Percentiles rank a stretch among this genome's conserved stretches.
Evolutionary conservation across 2,113 vertebrate genomes (phyloP).

Genomic region (Stigmatopora nigra): DNA sequence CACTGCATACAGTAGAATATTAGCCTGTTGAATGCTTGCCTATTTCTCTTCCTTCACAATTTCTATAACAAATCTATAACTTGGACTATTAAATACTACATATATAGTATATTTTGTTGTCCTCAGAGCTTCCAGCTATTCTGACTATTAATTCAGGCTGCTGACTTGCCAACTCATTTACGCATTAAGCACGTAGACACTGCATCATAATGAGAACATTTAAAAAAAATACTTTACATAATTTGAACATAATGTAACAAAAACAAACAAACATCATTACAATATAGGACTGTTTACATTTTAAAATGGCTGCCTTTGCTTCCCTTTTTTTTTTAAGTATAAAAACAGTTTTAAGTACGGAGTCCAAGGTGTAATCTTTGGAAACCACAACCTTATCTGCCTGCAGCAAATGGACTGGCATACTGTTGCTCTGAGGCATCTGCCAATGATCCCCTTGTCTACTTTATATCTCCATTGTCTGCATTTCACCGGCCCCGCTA

Average conservation of each 20-base stretch:
- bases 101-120: neutral
- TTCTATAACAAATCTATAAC: neutral
- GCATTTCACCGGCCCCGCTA: neutral
- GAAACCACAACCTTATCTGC: slow-evolving; percentile 7
- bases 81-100: neutral
- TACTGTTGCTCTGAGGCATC: slow-evolving; percentile 5
- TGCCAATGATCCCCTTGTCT: slow-evolving; percentile 8
- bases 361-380: slow-evolving; percentile 1
- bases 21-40: neutral
- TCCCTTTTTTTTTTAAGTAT: neutral
- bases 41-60: neutral
- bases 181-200: neutral
- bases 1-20: neutral
- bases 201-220: neutral
- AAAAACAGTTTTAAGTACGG: neutral
- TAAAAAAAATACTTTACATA: neutral
- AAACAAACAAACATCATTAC: neutral
- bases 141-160: neutral
- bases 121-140: neutral
- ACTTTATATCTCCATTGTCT: slow-evolving; percentile 6
- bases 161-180: neutral
- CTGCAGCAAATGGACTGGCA: neutral
- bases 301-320: neutral
- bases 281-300: neutral
- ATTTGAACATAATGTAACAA: neutral